Base-by-base conservation (phyloP, 1,140 invertebrate genomes). In the Parasteatoda tepidariorum region DNA sequence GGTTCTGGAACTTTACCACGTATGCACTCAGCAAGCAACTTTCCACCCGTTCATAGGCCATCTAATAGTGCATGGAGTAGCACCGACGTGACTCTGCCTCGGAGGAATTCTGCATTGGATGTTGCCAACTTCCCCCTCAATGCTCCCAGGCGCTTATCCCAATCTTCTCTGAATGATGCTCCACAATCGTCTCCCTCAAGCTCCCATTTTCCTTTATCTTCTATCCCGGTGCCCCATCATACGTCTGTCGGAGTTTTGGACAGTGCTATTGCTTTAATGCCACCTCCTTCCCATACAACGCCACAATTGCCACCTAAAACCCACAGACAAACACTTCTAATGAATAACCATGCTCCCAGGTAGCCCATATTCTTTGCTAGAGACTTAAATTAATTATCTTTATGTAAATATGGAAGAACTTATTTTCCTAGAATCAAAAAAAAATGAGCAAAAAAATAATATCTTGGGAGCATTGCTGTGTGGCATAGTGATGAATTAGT, bases 101-200 rank as follows among this genome's bases (percentile, higher is more conserved):
- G 90, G 66, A 87, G 90, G 41, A 90, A 91, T 85, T 90, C 89
- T 5, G 90, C 89, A 1, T 86, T 84, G 30, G 86, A 87, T 28
- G 76, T 87, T 73, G 75, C 70, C 33, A 70, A 26, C 26, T 9
- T 68, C 7, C 71, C 83, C 41, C 75, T 74, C 24, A 84, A 76
- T 15, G 28, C 85, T 3, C 82, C 81, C 11, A 66, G 75, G n/a
- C 78, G 85, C 54, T 70, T 86, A 28, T 82, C 85, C 4, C 78
- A 82, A 62, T 71, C 78, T 7, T 61, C 68, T 11, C 11, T 76
- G 24, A 85, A 67, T 38, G 73, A 73, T 28, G 28, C 64, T 13
- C 38, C 67, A 24, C 24, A 64, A 13, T 18, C 24, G 9, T 55
- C 57, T n/a, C 54, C 48, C 22, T 7, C 67, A 48, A 67, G 22